A percentile compares a stretch with the other conserved stretches of the same genome.
phyloP scores from a whole-genome alignment of 2,888 invertebrate genomes.

The Isotomurus palustris region DNA sequence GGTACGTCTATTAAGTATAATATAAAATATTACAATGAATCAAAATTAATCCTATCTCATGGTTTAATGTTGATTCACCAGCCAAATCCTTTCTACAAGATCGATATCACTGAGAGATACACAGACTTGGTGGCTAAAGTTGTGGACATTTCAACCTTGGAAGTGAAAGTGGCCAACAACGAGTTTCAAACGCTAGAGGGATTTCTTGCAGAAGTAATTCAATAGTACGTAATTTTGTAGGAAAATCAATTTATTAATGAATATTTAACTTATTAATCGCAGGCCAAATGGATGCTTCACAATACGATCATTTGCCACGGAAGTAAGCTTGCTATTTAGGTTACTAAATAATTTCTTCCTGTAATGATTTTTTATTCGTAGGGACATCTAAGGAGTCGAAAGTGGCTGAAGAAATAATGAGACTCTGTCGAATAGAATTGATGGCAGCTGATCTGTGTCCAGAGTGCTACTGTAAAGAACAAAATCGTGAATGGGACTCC shows the following conservation, averaged over 20 bases:
- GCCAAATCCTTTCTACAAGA: constrained; percentile 16
- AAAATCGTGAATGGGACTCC: constrained; percentile 60
- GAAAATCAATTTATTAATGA: no score
- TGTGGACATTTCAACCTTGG: constrained; percentile 72
- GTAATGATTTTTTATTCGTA: constrained; percentile 8
- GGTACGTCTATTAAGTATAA: constrained; percentile 1
- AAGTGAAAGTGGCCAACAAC: constrained; percentile 67
- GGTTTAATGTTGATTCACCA: no score
- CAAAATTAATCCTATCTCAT: background rate
- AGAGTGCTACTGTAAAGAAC: constrained; percentile 82
- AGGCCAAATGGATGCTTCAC: constrained; percentile 89
- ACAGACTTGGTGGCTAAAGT: constrained; percentile 77
- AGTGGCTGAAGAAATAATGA: constrained; percentile 70
- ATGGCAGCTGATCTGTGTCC: constrained; percentile 88
- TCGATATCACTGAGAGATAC: constrained; percentile 55
- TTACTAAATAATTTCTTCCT: background rate
- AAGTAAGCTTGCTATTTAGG: constrained; percentile 57
- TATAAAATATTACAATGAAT: background rate
- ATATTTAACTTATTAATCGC: no score
- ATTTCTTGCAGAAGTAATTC: constrained; percentile 80
- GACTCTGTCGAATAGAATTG: constrained; percentile 81
- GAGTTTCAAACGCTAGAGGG: constrained; percentile 80
- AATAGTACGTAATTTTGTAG: no score
- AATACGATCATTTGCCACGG: constrained; percentile 87
- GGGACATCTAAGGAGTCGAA: constrained; percentile 52